These are phyloP conservation scores for Piscicola geometra DNA, from an alignment of 2,888 invertebrate species.

Conservation along the genomic window DNA sequence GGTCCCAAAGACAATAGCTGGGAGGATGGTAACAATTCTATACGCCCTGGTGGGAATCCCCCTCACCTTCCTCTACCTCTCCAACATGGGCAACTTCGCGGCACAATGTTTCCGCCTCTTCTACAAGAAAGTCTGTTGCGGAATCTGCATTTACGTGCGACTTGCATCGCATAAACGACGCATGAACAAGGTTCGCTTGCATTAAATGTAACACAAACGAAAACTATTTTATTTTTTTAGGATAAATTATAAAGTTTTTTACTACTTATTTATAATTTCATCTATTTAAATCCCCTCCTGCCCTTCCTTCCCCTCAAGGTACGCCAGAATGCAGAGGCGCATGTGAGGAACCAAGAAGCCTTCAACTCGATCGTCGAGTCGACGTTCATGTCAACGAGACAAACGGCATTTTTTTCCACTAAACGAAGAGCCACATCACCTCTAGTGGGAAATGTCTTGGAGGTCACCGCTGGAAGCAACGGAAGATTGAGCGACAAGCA, in stretches of 20 bases:
- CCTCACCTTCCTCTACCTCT: slow-evolving; percentile 46
- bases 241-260: too few species aligned
- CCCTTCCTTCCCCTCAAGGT: too few species aligned
- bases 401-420: not conserved
- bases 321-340: slow-evolving; percentile 19
- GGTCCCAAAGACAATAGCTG: slow-evolving; percentile 46
- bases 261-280: too few species aligned
- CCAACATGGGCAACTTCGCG: slow-evolving; percentile 47
- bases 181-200: slow-evolving; percentile 27
- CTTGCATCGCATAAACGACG: slow-evolving; percentile 20
- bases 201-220: too few species aligned
- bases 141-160: slow-evolving; percentile 28
- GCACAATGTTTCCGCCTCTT: slow-evolving; percentile 46
- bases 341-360: slow-evolving; percentile 29
- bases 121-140: slow-evolving; percentile 44
- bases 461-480: not conserved
- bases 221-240: too few species aligned
- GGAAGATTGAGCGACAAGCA: not conserved
- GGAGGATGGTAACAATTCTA: slow-evolving; percentile 46
- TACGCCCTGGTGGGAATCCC: slow-evolving; percentile 47
- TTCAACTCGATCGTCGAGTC: slow-evolving; percentile 30
- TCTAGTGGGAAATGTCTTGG: not conserved
- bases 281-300: too few species aligned
- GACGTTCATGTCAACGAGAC: slow-evolving; percentile 4
- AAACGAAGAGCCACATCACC: slow-evolving; percentile 1